phyloP scores from a whole-genome alignment of 2,888 invertebrate genomes.

The Caenorhabditis plicata region DNA sequence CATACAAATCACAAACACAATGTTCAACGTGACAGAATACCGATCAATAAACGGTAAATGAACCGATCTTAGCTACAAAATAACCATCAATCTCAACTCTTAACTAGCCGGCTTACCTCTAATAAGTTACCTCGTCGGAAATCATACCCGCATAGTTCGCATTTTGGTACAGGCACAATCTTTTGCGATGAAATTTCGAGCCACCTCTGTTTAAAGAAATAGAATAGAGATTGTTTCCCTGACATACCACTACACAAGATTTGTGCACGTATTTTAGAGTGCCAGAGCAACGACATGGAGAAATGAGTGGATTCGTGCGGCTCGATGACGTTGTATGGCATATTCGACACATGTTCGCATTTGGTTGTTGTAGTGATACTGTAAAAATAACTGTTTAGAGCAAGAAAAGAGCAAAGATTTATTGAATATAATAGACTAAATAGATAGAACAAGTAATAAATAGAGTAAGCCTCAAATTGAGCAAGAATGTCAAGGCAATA shows the following conservation, averaged over 20 bases:
- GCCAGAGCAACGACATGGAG: conserved; percentile 71
- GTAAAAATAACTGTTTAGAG: conserved; percentile 2
- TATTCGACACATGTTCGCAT: conserved; percentile 68
- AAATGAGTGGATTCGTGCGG: conserved; percentile 66
- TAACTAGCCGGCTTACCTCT: conserved; percentile 63
- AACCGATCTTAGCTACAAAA: conserved; percentile 6
- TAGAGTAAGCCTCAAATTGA: conserved; percentile 1
- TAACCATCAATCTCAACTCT: background rate
- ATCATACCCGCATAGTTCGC: conserved; percentile 71
- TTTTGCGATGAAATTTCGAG: conserved; percentile 69
- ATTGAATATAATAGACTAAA: too few relatives aligned
- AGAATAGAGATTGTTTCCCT: background rate
- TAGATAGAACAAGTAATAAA: too few relatives aligned
- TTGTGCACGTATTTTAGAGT: conserved; percentile 70
- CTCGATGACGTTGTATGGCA: conserved; percentile 67
- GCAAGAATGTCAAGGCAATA: background rate
- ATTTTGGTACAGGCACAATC: conserved; percentile 68
- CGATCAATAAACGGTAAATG: conserved; percentile 27
- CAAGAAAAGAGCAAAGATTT: background rate
- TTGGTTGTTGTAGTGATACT: conserved; percentile 35
- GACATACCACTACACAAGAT: conserved; percentile 69
- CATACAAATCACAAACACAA: conserved; percentile 17
- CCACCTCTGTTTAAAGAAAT: conserved; percentile 68
- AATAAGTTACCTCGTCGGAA: conserved; percentile 70
- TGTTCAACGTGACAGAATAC: conserved; percentile 16